Conservation (phyloP, 2,888 invertebrate genomes). For the Xylocampa areola region DNA sequence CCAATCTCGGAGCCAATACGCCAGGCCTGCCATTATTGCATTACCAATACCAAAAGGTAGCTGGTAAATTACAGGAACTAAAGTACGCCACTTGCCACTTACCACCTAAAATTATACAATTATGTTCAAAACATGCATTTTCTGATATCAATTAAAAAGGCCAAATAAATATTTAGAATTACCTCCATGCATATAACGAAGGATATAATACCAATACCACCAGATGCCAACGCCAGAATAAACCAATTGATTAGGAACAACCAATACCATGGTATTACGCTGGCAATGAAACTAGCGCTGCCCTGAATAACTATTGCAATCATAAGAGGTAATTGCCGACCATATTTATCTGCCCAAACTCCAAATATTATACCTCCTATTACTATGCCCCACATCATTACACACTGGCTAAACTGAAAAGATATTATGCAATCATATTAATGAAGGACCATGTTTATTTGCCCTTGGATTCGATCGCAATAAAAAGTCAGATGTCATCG, state of each 20-base stretch:
- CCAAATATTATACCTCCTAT: slow-evolving; percentile 91
- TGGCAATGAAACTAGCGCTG: slow-evolving; percentile 85
- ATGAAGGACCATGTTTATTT: no score
- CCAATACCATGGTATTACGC: slow-evolving; percentile 87
- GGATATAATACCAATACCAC: slow-evolving; percentile 91
- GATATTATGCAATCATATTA: background rate
- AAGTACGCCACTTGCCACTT: slow-evolving; percentile 90
- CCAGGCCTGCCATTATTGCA: slow-evolving; percentile 88
- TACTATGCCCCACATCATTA: slow-evolving; percentile 91
- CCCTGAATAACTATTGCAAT: slow-evolving; percentile 88
- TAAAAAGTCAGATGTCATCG: no score
- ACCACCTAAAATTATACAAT: slow-evolving; percentile 78
- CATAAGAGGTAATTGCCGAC: slow-evolving; percentile 90
- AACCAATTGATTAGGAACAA: slow-evolving; percentile 89
- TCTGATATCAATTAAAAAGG: background rate
- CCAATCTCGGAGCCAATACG: slow-evolving; percentile 91
- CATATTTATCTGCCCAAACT: slow-evolving; percentile 90
- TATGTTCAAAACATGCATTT: no score
- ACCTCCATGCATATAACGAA: slow-evolving; percentile 92
- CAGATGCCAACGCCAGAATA: slow-evolving; percentile 89
- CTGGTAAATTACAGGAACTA: slow-evolving; percentile 91
- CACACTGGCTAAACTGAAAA: slow-evolving; percentile 88
- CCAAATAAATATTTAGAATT: slow-evolving; percentile 25
- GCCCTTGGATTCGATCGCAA: no score
- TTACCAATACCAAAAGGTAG: slow-evolving; percentile 91